Evolutionary conservation across 2,797 vertebrate species (phyloP).

Genomic region (Gymnoscopelus microlampas): DNA sequence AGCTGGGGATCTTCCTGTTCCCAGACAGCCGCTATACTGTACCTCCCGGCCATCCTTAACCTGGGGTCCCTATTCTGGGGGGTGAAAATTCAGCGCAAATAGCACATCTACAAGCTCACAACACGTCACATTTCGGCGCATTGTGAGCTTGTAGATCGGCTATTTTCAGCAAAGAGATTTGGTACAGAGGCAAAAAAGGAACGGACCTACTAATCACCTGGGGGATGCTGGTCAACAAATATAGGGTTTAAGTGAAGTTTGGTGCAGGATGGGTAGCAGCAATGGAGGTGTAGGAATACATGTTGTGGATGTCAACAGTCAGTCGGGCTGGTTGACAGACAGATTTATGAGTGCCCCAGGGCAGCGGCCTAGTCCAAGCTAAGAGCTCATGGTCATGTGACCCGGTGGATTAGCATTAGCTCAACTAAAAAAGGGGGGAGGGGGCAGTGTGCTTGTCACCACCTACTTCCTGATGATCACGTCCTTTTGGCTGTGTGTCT

Average conservation of each 20-base stretch:
- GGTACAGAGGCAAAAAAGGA: too few species aligned
- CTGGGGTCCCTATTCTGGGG: too few species aligned
- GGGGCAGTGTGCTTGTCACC: constrained; percentile 48
- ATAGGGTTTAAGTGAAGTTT: constrained; percentile 18
- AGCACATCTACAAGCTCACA: too few species aligned
- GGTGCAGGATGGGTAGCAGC: constrained; percentile 25
- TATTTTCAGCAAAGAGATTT: too few species aligned
- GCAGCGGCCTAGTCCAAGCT: constrained; percentile 52
- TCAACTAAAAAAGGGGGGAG: constrained; percentile 72
- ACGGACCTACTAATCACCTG: too few species aligned
- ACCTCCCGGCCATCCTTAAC: too few species aligned
- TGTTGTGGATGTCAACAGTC: constrained; percentile 64
- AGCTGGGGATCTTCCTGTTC: too few species aligned
- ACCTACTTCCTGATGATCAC: constrained; percentile 75
- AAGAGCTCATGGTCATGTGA: constrained; percentile 75
- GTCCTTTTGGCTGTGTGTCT: constrained; percentile 60
- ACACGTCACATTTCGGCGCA: too few species aligned
- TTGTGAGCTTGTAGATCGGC: too few species aligned
- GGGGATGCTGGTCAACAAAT: too few species aligned
- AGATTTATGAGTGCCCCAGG: constrained; percentile 54
- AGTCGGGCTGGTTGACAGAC: constrained; percentile 67
- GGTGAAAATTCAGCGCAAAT: too few species aligned
- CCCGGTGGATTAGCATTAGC: constrained; percentile 73
- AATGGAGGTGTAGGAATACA: constrained; percentile 47
- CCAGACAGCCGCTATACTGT: too few species aligned